Base-by-base conservation (phyloP, 2,113 vertebrate genomes). In the Gallinago media region DNA sequence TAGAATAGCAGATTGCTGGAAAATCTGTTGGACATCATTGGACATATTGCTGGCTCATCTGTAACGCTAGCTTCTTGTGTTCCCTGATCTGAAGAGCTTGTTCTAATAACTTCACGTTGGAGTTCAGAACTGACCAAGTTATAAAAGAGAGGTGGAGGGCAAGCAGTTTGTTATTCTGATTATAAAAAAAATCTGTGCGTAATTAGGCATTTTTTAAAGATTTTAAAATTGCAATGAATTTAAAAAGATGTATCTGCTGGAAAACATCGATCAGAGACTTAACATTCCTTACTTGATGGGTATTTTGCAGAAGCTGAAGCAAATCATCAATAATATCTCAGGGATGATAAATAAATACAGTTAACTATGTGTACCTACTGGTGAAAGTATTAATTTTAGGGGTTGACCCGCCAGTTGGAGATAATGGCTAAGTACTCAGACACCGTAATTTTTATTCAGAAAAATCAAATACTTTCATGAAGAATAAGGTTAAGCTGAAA, bases 381-480 rank as follows among this genome's bases (percentile, higher is more conserved):
- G 88, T 91, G 44, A 55, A 76, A 92, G 65, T 56, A 36, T 52
- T 68, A 54, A 22, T 40, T 95, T 95, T 62, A 91, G 70, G 67
- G 79, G 44, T 54, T 89, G 59, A 77, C 46, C 29, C 80, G 42
- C 27, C 34, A 42, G 42, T 55, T 96, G 56, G 70, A 83, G 19
- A n/a, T 70, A 82, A 36, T 34, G 12, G 56, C 62, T 42, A 88
- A 80, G 46, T n/a, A 89, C 42, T 67, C 6, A 23, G 70, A 65
- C 59, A 56, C 22, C 80, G 36, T n/a, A 61, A 46, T 94, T 96
- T 93, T 89, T 88, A 66, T 93, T 95, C 61, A 80, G 81, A 77
- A 94, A 94, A 87, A 75, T 49, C 36, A 46, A 46, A 50, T 84
- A 22, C 68, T 16, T 40, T 86, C 9, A 6, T 49, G 80, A 90